Evolutionary conservation across 2,113 vertebrate species (phyloP).

Genomic region (Prionailurus bengalensis): DNA sequence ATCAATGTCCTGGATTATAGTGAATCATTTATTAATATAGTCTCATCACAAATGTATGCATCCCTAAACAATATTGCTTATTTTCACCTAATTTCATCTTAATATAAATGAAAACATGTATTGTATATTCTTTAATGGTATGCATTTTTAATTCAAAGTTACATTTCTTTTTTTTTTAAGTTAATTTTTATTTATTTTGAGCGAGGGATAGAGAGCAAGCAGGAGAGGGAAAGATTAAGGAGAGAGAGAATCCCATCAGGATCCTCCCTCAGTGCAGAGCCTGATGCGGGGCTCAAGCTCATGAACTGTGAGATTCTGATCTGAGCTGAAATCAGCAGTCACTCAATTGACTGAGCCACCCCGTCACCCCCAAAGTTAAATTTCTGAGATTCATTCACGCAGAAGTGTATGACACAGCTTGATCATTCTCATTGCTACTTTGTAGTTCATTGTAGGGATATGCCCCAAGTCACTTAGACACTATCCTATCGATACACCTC

Average conservation of each 20-base stretch:
- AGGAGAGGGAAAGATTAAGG: too few relatives aligned
- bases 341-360: too few relatives aligned
- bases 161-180: not conserved
- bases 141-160: not conserved
- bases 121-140: not conserved
- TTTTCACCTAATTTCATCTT: not conserved
- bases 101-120: not conserved
- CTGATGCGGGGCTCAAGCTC: too few relatives aligned
- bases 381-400: not conserved
- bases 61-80: not conserved
- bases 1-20: not conserved
- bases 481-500: not conserved
- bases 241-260: too few relatives aligned
- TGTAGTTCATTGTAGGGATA: not conserved
- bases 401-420: not conserved
- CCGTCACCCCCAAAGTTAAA: not conserved
- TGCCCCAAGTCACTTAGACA: not conserved
- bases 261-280: too few relatives aligned
- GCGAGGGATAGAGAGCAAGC: too few relatives aligned
- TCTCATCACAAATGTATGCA: not conserved
- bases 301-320: too few relatives aligned
- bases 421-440: not conserved
- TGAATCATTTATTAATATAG: not conserved
- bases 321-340: too few relatives aligned
- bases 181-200: too few relatives aligned